These are phyloP conservation scores for Hippoglossus hippoglossus DNA, from an alignment of 2,797 vertebrate genomes.

Conservation along the genomic window DNA sequence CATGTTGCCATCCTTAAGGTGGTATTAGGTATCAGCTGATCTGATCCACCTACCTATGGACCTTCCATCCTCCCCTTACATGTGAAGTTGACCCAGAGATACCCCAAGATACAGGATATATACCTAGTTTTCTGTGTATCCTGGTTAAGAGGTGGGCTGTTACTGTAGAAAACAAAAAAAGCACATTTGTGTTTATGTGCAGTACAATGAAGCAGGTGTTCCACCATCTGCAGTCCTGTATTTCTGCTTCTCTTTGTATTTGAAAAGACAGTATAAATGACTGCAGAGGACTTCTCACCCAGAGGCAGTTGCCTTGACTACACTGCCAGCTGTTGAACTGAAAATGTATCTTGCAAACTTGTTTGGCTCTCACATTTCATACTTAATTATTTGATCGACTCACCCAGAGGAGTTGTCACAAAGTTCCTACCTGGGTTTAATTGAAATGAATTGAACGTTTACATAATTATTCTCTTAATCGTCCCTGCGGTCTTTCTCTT, in stretches of 20 bases:
- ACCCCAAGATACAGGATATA: too few relatives aligned
- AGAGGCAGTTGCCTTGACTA: constrained; percentile 37
- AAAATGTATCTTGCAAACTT: constrained; percentile 43
- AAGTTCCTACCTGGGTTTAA: constrained; percentile 31
- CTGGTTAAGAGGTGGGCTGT: not conserved
- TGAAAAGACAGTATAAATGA: not conserved
- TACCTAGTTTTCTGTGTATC: too few relatives aligned
- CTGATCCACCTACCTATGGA: too few relatives aligned
- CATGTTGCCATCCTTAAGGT: too few relatives aligned
- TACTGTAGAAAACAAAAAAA: not conserved
- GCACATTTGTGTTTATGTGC: too few relatives aligned
- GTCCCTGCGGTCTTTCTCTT: not conserved
- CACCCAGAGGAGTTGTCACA: constrained; percentile 35
- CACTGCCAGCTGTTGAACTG: constrained; percentile 41
- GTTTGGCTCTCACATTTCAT: constrained; percentile 48
- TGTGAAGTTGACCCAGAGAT: too few relatives aligned
- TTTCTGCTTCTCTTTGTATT: not conserved
- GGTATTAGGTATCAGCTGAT: too few relatives aligned
- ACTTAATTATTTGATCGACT: constrained; percentile 33
- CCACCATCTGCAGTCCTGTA: not conserved
- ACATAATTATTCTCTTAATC: constrained; percentile 38
- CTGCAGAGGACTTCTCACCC: constrained; percentile 4
- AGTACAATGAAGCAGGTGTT: not conserved
- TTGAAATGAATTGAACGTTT: constrained; percentile 53
- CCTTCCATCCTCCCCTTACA: too few relatives aligned